phyloP scores from a whole-genome alignment of 2,113 vertebrate genomes.

The Pantherophis guttatus region DNA sequence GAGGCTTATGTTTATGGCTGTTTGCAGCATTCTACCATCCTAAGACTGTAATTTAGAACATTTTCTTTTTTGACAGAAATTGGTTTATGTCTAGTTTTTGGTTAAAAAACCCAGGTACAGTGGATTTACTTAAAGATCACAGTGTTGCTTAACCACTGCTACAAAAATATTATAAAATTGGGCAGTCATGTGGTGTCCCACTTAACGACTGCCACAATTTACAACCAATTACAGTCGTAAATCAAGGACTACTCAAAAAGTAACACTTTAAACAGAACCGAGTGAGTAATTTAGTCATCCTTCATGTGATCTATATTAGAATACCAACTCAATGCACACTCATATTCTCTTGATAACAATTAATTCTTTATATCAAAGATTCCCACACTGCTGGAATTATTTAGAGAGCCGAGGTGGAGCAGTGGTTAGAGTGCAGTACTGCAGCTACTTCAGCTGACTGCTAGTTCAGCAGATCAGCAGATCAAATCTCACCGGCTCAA shows the following conservation, averaged over 20 bases:
- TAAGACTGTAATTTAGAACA: not conserved
- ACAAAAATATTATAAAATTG: not conserved
- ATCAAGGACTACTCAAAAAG: not conserved
- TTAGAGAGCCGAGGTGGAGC: not conserved
- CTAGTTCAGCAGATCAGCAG: no score
- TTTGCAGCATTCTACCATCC: not conserved
- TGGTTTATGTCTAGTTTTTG: not conserved
- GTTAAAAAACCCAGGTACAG: not conserved
- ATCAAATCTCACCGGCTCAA: no score
- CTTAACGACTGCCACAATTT: not conserved
- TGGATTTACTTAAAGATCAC: not conserved
- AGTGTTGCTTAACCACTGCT: not conserved
- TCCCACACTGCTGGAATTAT: conserved; percentile 16
- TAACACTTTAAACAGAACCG: not conserved
- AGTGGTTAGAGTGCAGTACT: no score
- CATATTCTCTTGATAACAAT: conserved; percentile 7
- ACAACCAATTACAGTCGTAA: not conserved
- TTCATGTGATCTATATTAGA: conserved; percentile 2
- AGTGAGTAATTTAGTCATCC: not conserved
- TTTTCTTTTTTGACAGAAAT: not conserved
- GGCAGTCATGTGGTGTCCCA: not conserved
- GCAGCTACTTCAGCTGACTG: no score
- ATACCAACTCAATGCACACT: not conserved
- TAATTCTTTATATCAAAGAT: conserved; percentile 25
- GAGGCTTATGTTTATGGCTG: not conserved